Conservation (phyloP, 2,113 vertebrate species). For the Oreochromis niloticus region DNA sequence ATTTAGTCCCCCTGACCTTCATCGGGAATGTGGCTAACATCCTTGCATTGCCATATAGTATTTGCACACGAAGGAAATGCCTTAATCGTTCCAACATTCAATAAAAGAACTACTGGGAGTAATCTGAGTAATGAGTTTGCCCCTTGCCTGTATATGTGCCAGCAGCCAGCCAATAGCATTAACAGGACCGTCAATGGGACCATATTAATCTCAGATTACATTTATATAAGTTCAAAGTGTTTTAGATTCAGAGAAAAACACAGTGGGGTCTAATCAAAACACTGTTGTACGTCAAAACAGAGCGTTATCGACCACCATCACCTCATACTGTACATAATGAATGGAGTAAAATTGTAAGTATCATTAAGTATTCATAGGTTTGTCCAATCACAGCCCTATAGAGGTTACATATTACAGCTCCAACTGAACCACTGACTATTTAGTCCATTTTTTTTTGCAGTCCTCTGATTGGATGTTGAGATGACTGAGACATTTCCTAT, state of each 20-base stretch:
- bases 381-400: not conserved
- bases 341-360: rapidly evolving
- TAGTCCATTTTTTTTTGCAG: not conserved
- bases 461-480: not conserved
- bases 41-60: not conserved
- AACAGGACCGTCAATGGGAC: not conserved
- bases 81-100: not conserved
- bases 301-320: rapidly evolving
- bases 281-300: rapidly evolving
- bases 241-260: not conserved
- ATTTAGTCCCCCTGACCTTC: not conserved
- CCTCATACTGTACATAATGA: not conserved
- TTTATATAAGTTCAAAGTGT: not conserved
- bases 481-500: rapidly evolving
- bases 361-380: not conserved
- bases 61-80: not conserved
- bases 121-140: not conserved
- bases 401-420: not conserved
- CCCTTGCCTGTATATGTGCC: not conserved
- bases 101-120: not conserved
- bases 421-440: not conserved
- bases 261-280: not conserved
- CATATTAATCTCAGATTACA: not conserved
- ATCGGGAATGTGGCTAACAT: not conserved
- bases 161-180: not conserved